Percentiles rank a stretch among this genome's conserved stretches.
Conservation (phyloP, 2,888 invertebrate species). For the Sthenelais limicola region DNA sequence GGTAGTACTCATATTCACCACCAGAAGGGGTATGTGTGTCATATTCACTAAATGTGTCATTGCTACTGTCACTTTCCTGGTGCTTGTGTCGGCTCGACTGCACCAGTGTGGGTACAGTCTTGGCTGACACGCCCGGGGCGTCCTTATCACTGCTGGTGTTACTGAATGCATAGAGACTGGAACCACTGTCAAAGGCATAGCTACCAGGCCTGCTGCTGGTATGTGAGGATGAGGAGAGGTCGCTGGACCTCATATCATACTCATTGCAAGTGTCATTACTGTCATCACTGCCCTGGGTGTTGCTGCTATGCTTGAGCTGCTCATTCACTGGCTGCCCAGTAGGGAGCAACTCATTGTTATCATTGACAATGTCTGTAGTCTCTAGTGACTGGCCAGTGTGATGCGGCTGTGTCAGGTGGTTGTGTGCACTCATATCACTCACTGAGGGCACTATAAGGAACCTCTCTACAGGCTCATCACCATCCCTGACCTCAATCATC, state of each 20-base stretch:
- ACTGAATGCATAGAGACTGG: constrained; percentile 41
- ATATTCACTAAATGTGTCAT: constrained; percentile 43
- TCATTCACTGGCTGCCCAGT: neutral
- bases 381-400: too few relatives aligned
- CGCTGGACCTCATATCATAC: constrained; percentile 16
- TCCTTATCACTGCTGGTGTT: neutral
- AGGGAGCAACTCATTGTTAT: too few relatives aligned
- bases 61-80: constrained; percentile 41
- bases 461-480: neutral
- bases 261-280: constrained; percentile 22
- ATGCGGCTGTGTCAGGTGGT: too few relatives aligned
- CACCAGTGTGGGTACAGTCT: too few relatives aligned
- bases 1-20: constrained; percentile 38
- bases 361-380: too few relatives aligned
- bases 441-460: constrained; percentile 12
- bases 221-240: neutral
- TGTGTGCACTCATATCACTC: too few relatives aligned
- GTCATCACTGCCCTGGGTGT: constrained; percentile 25
- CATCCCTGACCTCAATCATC: neutral
- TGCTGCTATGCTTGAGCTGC: neutral
- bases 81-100: neutral
- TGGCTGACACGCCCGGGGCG: too few relatives aligned
- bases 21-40: constrained; percentile 14
- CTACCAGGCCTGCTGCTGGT: neutral
- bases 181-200: constrained; percentile 24